Evolutionary conservation across 2,888 invertebrate species (phyloP), one percentile per base, ranked within the genome.

Genomic region (Phragmatobia fuliginosa): DNA sequence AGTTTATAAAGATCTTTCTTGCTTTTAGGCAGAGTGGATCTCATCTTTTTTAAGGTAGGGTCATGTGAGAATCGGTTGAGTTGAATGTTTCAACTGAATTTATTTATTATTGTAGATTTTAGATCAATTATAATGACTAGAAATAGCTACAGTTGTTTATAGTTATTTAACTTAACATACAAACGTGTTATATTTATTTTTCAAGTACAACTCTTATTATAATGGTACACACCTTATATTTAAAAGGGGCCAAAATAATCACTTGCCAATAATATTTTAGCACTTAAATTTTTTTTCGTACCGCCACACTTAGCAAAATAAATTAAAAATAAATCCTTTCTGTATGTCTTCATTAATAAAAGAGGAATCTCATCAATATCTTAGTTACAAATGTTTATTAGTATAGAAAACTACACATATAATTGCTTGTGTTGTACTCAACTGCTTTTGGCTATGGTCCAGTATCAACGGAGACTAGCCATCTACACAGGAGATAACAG

Each of bases 231-330:
- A 68, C 36, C 25, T 60, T 73, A 72, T 66, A 75, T 68, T 78
- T 71, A 70, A 49, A 79, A 80, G 80, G 82, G 80, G 82, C 80
- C 80, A 80, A 80, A 71, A 71, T 63, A 67, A 78, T 66, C 66
- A 73, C 68, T 62, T 65, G 70, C 63, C 45, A 71, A 62, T 70
- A 49, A 70, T 61, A 66, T 62, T 68, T 66, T 68, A 65, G 56
- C 70, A 65, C 62, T 33, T 56, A 21, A 32, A n/a, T n/a, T n/a
- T 1, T 32, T 56, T 56, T 36, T 25, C 21, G 4, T 56, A 38
- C 56, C 38, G 28, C 32, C 36, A 28, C 56, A 65, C 65, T 64
- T n/a, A 8, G 8, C 25, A n/a, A 16, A 56, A 56, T 28, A 7
- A 56, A 28, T 16, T 6, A 16, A 28, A 28, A 28, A 4, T 28